A percentile compares a stretch with the other conserved stretches of the same genome.
phyloP scores from a whole-genome alignment of 2,888 invertebrate species.

The Lutraria lutraria region DNA sequence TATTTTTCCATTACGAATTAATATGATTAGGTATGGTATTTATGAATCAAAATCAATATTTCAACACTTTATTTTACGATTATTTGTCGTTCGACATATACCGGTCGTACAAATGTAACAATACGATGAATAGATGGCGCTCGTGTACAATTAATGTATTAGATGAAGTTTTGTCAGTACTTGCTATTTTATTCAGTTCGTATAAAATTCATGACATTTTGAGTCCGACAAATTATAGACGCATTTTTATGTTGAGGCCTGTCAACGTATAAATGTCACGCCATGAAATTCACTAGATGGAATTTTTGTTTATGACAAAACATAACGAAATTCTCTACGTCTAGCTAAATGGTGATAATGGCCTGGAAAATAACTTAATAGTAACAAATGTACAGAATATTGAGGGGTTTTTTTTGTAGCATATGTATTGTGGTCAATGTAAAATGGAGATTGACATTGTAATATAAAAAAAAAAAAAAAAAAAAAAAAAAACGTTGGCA shows the following conservation, averaged over 20 bases:
- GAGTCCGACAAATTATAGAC: constrained; percentile 26
- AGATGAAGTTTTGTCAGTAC: background rate
- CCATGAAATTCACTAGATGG: constrained; percentile 11
- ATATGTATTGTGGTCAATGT: too few species aligned
- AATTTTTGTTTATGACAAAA: constrained; percentile 14
- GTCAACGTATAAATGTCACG: constrained; percentile 46
- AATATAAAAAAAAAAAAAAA: too few species aligned
- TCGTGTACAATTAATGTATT: background rate
- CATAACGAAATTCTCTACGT: background rate
- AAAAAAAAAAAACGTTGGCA: too few species aligned
- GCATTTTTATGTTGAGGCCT: constrained; percentile 36
- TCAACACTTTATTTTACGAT: background rate
- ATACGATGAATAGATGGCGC: background rate
- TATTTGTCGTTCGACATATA: background rate
- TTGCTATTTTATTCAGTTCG: background rate
- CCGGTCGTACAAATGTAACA: background rate
- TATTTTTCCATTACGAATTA: too few species aligned
- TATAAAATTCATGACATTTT: constrained; percentile 38
- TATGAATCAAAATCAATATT: too few species aligned
- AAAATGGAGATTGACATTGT: too few species aligned
- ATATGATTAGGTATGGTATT: too few species aligned
- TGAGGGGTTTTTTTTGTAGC: background rate
- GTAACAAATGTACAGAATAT: background rate
- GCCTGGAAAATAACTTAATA: background rate
- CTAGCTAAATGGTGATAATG: background rate